These are phyloP conservation scores for Lepus townsendii DNA, from an alignment of 2,797 vertebrate species.

Conservation along the genomic window DNA sequence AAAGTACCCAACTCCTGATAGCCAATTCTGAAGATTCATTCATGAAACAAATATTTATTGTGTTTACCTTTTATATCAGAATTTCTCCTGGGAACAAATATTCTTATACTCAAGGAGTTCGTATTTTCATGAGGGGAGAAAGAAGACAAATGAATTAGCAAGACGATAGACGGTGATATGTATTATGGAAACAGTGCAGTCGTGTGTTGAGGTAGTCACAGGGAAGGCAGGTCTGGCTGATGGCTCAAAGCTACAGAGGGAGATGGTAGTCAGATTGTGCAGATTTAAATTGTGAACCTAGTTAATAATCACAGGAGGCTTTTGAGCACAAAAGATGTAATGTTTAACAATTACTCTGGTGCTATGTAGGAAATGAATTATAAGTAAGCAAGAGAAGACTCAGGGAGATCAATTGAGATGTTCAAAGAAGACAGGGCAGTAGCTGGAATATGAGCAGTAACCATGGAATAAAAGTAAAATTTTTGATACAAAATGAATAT, in stretches of 20 bases:
- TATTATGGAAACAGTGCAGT: not conserved
- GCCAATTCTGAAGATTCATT: not conserved
- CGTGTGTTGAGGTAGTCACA: not conserved
- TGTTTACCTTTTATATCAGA: not conserved
- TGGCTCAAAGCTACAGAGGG: not conserved
- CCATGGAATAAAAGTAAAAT: not conserved
- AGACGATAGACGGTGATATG: not conserved
- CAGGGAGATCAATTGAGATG: not conserved
- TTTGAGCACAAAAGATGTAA: not conserved
- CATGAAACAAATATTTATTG: constrained; percentile 29
- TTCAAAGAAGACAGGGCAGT: not conserved
- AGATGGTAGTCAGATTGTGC: not conserved
- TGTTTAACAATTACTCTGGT: not conserved
- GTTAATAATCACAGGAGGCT: not conserved
- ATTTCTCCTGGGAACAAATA: not conserved
- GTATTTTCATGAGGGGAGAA: not conserved
- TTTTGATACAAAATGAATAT: not conserved
- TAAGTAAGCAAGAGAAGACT: not conserved
- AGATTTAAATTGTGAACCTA: not conserved
- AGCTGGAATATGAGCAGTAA: not conserved
- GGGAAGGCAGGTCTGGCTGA: not conserved
- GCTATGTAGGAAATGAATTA: not conserved
- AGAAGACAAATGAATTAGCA: not conserved
- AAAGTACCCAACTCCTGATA: not conserved
- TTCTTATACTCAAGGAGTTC: not conserved